Evolutionary conservation across 2,113 vertebrate genomes (phyloP).

Genomic region (Phainopepla nitens): DNA sequence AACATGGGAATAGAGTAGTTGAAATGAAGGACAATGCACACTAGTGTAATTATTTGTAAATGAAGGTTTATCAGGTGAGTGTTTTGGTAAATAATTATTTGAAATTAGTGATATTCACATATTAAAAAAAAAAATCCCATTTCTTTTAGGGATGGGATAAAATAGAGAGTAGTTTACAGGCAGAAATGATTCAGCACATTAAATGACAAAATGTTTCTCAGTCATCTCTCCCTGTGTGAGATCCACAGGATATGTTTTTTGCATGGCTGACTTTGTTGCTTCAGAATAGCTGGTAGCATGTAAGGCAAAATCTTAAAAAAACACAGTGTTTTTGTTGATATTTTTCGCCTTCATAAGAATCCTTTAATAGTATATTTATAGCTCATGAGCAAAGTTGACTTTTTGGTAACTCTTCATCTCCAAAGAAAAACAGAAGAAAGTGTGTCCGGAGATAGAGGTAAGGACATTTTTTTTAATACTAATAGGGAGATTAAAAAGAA

Average conservation of each 20-base stretch:
- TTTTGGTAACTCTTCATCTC: not conserved
- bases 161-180: not conserved
- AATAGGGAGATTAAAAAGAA: not conserved
- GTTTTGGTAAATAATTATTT: not conserved
- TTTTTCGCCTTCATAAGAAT: not conserved
- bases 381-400: not conserved
- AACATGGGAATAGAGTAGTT: rapidly evolving
- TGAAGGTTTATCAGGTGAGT: not conserved
- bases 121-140: rapidly evolving
- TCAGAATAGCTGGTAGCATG: not conserved
- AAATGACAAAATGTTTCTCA: not conserved
- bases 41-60: not conserved
- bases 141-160: not conserved
- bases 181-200: not conserved
- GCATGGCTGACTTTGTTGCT: not conserved
- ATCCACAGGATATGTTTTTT: not conserved
- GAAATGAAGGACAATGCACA: not conserved
- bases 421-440: not conserved
- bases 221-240: not conserved
- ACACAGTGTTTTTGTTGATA: not conserved
- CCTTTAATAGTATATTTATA: not conserved
- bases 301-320: not conserved
- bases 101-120: not conserved
- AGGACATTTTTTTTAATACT: not conserved
- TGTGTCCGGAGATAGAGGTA: not conserved